Base-by-base conservation (phyloP, 2,797 vertebrate species). In the Melanotaenia pygmaea region DNA sequence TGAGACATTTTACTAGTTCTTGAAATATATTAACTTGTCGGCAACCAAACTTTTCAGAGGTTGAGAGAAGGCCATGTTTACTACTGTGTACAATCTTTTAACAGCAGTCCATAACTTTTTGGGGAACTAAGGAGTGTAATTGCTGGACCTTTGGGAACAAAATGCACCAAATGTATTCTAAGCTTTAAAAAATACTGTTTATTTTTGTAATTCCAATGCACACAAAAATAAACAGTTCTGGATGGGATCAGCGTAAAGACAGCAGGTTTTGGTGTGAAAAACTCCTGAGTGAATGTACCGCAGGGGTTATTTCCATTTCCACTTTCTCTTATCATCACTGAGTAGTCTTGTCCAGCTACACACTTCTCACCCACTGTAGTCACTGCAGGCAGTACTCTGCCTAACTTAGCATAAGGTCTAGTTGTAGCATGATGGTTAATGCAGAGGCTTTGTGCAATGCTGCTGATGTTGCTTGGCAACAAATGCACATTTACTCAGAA, bases 391-490 rank as follows among this genome's bases (percentile, higher is more conserved):
- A 11, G 24, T 47, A 14, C 24, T 59, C 50, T 30, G 58, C 9
- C 16, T 63, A 34, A 67, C 72, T 65, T 70, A 61, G 11, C 75
- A 76, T 12, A 62, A 40, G 50, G 28, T 64, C 40, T 67, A 63
- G 10, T 35, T 68, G 26, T 24, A 18, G 59, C 22, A 38, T 22
- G 2, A 3, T 1, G 4, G 8, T 40, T 53, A 60, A 77, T 37
- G 53, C 58, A 38, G 34, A 35, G 7, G 13, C 40, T 45, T 56
- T 58, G 69, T 64, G 50, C 47, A 50, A 32, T 58, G 18, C 64
- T 74, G 43, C 67, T 62, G n/a, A 59, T 66, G 70, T 79, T 83
- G 60, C 79, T 43, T 77, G 60, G 77, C 62, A 79, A 85, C 45
- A 72, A 65, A 59, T 63, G 57, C 28, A 40, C 4, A 28, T 73